A percentile compares a stretch with the other conserved stretches of the same genome.
phyloP scores from a whole-genome alignment of 2,888 invertebrate species.

The Campaea margaritaria region DNA sequence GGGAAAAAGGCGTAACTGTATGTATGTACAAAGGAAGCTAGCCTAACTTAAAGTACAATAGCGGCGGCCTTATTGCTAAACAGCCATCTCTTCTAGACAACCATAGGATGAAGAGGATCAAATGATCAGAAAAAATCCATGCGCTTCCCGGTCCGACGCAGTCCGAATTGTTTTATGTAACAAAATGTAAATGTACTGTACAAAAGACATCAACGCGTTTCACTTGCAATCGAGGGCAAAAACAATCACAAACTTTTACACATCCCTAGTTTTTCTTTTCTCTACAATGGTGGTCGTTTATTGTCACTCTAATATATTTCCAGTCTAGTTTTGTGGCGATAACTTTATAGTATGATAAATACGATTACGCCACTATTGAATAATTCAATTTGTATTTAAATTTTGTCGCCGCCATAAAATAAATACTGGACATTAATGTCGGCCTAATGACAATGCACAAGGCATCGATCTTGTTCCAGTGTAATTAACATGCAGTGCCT shows the following conservation, averaged over 20 bases:
- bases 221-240: neutral
- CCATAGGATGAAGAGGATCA: too few species aligned
- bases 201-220: slow-evolving; percentile 22
- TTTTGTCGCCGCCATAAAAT: slow-evolving; percentile 37
- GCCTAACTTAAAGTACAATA: too few species aligned
- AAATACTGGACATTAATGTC: slow-evolving; percentile 56
- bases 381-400: slow-evolving; percentile 31
- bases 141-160: too few species aligned
- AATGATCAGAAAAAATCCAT: too few species aligned
- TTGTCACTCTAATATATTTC: too few species aligned
- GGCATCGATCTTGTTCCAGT: slow-evolving; percentile 33
- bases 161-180: too few species aligned
- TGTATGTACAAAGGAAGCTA: too few species aligned
- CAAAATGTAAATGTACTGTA: neutral
- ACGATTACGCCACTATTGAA: slow-evolving; percentile 29
- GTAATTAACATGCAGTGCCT: slow-evolving; percentile 5
- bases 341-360: neutral
- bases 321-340: neutral
- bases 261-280: too few species aligned
- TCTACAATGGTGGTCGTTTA: too few species aligned
- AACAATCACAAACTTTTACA: neutral
- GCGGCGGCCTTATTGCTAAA: too few species aligned
- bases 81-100: too few species aligned
- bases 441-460: slow-evolving; percentile 58
- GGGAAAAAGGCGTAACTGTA: too few species aligned